phyloP scores from a whole-genome alignment of 92 coral and sea anemone genomes.

The Actinostola sp. region DNA sequence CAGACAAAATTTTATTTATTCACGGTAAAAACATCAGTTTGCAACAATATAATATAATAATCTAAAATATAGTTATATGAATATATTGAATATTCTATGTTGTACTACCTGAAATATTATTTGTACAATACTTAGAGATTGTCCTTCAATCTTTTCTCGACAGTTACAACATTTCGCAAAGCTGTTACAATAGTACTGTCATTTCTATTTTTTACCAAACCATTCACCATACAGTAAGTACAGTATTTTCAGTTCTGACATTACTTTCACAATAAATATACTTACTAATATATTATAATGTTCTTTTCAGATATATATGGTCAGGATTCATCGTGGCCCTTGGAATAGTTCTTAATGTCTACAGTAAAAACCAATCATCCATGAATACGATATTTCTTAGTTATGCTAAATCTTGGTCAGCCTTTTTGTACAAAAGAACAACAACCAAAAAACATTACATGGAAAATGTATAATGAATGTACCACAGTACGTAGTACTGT shows the following conservation, averaged over 20 bases:
- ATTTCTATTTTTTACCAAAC: slow-evolving; percentile 92
- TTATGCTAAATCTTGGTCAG: slow-evolving; percentile 38
- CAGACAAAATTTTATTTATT: no score
- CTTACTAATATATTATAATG: slow-evolving; percentile 3
- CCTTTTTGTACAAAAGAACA: slow-evolving; percentile 17
- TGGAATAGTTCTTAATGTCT: slow-evolving; percentile 89
- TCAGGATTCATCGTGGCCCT: slow-evolving; percentile 86
- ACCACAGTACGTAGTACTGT: no score
- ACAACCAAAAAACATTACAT: slow-evolving; percentile 35
- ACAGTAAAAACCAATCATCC: slow-evolving; percentile 82
- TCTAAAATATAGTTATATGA: no score
- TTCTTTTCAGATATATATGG: slow-evolving; percentile 88
- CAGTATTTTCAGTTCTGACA: background rate
- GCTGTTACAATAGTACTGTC: slow-evolving; percentile 96
- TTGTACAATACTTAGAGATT: background rate
- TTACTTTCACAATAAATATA: background rate
- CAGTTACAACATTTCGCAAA: slow-evolving; percentile 96
- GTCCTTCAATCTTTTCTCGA: slow-evolving; percentile 8
- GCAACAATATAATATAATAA: no score
- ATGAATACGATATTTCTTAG: slow-evolving; percentile 61
- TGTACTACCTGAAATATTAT: background rate
- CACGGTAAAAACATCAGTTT: no score
- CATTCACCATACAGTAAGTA: slow-evolving; percentile 96
- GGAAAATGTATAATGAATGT: slow-evolving; percentile 46
- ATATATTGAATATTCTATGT: no score